Conservation (phyloP, 2,113 vertebrate genomes). For the Sminthopsis crassicaudata region DNA sequence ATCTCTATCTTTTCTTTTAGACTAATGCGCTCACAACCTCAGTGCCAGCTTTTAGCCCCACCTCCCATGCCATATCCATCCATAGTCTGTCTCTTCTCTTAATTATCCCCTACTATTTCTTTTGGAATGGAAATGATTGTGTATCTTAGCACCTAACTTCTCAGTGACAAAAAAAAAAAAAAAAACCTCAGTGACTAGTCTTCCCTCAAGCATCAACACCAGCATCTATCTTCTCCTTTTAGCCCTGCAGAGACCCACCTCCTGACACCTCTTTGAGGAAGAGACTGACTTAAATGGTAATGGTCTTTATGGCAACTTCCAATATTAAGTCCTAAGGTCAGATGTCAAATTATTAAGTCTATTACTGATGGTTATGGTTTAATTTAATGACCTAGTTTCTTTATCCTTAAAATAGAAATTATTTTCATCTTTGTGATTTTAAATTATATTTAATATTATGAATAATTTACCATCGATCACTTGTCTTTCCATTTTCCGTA, state of each 20-base stretch:
- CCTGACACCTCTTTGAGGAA: neutral
- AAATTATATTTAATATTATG: constrained; percentile 22
- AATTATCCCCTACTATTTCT: neutral
- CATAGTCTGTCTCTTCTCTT: neutral
- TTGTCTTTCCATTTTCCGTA: constrained; percentile 39
- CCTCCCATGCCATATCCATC: neutral
- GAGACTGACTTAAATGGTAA: neutral
- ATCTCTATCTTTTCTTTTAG: neutral
- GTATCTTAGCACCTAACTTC: neutral
- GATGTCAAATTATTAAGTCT: neutral
- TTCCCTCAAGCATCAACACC: neutral
- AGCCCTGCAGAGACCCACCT: neutral
- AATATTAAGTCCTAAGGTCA: neutral
- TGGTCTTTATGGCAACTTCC: neutral
- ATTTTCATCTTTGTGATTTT: neutral
- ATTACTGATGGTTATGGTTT: neutral
- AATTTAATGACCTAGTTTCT: neutral
- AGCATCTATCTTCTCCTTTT: neutral
- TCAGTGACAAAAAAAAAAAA: neutral
- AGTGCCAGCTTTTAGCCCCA: neutral
- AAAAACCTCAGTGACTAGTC: neutral
- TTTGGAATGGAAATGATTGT: neutral
- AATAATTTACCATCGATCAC: constrained; percentile 29
- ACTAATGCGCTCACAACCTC: neutral
- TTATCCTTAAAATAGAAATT: constrained; percentile 10